Base-by-base conservation (phyloP, 2,797 vertebrate species). In the Cossypha caffra region DNA sequence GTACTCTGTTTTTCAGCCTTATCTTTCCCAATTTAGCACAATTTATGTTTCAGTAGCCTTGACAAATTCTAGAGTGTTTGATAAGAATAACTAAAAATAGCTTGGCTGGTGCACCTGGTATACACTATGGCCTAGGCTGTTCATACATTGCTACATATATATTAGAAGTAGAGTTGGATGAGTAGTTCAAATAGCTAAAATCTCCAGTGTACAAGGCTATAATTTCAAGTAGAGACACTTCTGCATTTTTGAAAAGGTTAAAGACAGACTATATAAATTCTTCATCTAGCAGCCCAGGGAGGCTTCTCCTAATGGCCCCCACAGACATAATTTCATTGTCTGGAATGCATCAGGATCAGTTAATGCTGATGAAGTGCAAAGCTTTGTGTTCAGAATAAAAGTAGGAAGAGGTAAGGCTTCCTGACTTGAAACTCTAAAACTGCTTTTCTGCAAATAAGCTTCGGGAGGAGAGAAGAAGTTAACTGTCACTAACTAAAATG, bases 151-250 rank as follows among this genome's bases (percentile, higher is more conserved):
- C 50, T 51, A 51, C 50, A 51, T 51, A 29, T 51, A 33, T 58
- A 66, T 80, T 48, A 55, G 42, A 69, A 75, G 24, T 31, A 42
- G 52, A 69, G 37, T 62, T 86, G 55, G 78, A 68, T 92, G 84
- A 86, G 78, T 75, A 95, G 93, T 86, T 95, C 88, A 95, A 90
- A 91, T 24, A 89, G 38, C 77, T 61, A 71, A 93, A 90, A 42
- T 90, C 86, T 92, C 90, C 64, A 37, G 81, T 88, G 97, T 78
- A 68, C 86, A 88, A 78, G 58, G 54, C 92, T 96, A 94, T 96
- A 91, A 90, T 96, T 97, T 95, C 57, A 88, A 80, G 69, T 97
- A 97, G 86, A 98, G 97, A 95, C 68, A 55, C 87, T 81, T 96
- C 93, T 94, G 72, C 47, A 50, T 93, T 93, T 89, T 93, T 80